phyloP scores from a whole-genome alignment of 2,797 vertebrate species.

The Melanotaenia boesemani region DNA sequence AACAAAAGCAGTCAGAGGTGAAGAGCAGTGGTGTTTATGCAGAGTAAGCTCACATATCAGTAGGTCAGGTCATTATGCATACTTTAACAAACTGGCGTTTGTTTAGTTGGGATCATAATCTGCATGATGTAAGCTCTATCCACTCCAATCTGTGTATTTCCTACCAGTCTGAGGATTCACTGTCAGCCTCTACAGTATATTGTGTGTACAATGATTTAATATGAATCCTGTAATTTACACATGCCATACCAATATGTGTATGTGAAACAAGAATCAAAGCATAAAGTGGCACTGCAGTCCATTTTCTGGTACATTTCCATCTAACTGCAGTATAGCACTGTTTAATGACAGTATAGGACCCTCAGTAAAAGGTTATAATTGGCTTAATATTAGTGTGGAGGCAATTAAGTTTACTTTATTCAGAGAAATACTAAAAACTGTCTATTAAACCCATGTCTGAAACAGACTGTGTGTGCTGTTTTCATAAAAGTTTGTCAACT shows the following conservation, averaged over 20 bases:
- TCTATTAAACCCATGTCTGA: constrained; percentile 9
- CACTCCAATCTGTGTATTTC: constrained; percentile 2
- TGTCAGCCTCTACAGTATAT: constrained; percentile 27
- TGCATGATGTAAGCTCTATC: constrained; percentile 23
- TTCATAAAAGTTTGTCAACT: constrained; percentile 1
- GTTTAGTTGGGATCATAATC: constrained; percentile 8
- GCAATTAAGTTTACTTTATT: background rate
- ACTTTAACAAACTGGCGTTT: background rate
- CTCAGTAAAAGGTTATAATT: constrained; percentile 19
- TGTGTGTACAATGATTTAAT: constrained; percentile 44
- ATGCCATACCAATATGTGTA: constrained; percentile 1
- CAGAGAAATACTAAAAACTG: constrained; percentile 5
- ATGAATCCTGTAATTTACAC: constrained; percentile 13
- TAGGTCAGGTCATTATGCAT: background rate
- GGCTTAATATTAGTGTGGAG: background rate
- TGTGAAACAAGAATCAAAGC: background rate
- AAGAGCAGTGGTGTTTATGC: background rate
- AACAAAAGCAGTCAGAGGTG: background rate
- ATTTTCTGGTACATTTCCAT: constrained; percentile 2
- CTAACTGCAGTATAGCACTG: background rate
- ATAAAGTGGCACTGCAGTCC: background rate
- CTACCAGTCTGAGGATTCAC: background rate
- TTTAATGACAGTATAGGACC: constrained; percentile 2
- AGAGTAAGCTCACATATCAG: background rate
- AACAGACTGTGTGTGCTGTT: constrained; percentile 8